Base-by-base conservation (phyloP, 2,888 invertebrate species). In the Noctua janthina region DNA sequence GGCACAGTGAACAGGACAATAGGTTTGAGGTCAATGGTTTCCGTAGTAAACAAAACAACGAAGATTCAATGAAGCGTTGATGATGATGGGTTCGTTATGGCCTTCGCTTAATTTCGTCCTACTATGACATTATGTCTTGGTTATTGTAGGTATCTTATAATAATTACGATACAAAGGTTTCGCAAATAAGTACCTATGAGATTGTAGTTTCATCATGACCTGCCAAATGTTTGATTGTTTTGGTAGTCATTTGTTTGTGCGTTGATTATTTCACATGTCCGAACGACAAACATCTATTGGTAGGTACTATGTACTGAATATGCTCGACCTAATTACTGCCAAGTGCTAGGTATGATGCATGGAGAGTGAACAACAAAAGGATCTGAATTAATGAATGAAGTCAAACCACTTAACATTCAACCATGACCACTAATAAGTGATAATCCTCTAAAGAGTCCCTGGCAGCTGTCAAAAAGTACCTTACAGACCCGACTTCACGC, bases 21-120 rank as follows among this genome's bases (percentile, higher is more conserved):
- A 20, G 15, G 10, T 56, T 56, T 70, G 64, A 70, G 64, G 74
- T 81, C 43, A 74, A 67, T 74, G 66, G 20, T 59, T 49, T 74
- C 74, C 67, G 20, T 51, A 64, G 43, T 54, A 62, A 74, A 76
- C 39, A 64, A 68, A 74, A 70, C 39, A 56, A 70, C 11, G 56
- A 70, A 56, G n/a, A 82, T 59, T 20, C 76, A 82, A 64, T 81
- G 49, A 82, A 43, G 81, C 76, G 49, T 70, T 56, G 13, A 69
- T 35, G 15, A 56, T 43, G 15, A 56, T 35, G 7, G 17, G 17
- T 23, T 35, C 1, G 11, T 43, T 49, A 56, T 8, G 46, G 23
- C n/a, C 54, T 66, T 66, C 17, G 35, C 46, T 29, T 51, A 43
- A 43, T 7, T 43, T 43, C 43, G 43, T 43, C 8, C n/a, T 68